phyloP scores from a whole-genome alignment of 2,113 vertebrate species.

The Nestor notabilis region DNA sequence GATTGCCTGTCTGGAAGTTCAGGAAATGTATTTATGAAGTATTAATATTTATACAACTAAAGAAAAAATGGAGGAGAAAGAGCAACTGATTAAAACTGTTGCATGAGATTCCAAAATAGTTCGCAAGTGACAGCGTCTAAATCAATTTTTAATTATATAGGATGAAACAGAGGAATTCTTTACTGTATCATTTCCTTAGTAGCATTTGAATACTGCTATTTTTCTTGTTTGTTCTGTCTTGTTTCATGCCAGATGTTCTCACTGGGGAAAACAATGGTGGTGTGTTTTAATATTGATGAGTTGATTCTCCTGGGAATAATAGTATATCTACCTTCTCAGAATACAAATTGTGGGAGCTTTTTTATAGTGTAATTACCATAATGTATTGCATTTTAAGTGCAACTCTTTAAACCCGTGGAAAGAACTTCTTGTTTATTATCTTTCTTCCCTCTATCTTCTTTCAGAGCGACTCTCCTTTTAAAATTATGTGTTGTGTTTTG shows the following conservation, averaged over 20 bases:
- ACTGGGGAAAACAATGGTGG: conserved; percentile 33
- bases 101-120: background rate
- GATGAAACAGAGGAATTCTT: background rate
- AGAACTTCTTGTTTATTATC: background rate
- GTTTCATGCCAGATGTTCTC: conserved; percentile 53
- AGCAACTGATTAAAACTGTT: background rate
- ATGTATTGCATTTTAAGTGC: conserved; percentile 27
- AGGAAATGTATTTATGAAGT: background rate
- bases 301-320: conserved; percentile 64
- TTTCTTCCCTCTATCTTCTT: background rate
- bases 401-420: conserved; percentile 10
- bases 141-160: background rate
- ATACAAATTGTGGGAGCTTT: conserved; percentile 59
- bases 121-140: background rate
- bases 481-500: background rate
- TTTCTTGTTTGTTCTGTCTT: conserved; percentile 38
- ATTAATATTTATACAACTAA: background rate
- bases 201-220: background rate
- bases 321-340: conserved; percentile 55
- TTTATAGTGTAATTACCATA: conserved; percentile 39
- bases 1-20: background rate
- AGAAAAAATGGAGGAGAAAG: background rate
- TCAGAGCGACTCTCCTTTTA: background rate
- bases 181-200: background rate
- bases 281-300: conserved; percentile 79